These are phyloP conservation scores for Cebidichthys violaceus DNA, from an alignment of 2,113 vertebrate genomes.

Conservation along the genomic window DNA sequence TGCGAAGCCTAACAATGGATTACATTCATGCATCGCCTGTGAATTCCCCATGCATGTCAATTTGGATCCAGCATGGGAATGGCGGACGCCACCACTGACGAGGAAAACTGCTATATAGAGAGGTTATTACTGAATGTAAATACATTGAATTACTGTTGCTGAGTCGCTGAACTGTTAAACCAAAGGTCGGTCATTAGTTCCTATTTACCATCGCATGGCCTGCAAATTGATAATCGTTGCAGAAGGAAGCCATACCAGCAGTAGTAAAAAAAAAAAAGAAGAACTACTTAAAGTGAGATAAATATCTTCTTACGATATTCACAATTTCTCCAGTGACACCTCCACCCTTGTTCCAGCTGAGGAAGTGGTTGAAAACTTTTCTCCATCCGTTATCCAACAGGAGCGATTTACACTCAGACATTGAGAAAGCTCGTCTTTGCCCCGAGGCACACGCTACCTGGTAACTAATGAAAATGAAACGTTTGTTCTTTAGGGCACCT, in stretches of 20 bases:
- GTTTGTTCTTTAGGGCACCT: conserved; percentile 80
- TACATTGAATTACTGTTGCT: neutral
- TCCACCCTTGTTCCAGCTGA: conserved; percentile 47
- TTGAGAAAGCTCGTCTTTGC: conserved; percentile 40
- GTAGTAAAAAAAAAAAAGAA: conserved; percentile 9
- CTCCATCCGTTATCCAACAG: conserved; percentile 50
- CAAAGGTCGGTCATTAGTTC: conserved; percentile 5
- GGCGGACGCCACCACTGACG: neutral
- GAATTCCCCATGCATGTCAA: neutral
- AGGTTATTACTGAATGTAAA: neutral
- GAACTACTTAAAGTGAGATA: conserved; percentile 51
- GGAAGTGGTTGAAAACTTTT: conserved; percentile 70
- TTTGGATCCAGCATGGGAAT: neutral
- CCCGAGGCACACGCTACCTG: conserved; percentile 61
- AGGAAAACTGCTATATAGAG: neutral
- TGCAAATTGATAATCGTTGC: conserved; percentile 30
- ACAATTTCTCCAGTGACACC: conserved; percentile 45
- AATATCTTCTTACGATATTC: conserved; percentile 42
- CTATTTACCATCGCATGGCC: neutral
- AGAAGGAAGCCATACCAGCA: conserved; percentile 23
- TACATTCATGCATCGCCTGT: neutral
- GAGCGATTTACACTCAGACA: conserved; percentile 61
- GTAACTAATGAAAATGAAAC: conserved; percentile 84
- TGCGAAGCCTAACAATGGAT: neutral
- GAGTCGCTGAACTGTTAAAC: neutral